A percentile compares a stretch with the other conserved stretches of the same genome.
phyloP scores from a whole-genome alignment of 2,888 invertebrate genomes.

The Caenorhabditis drosophilae region DNA sequence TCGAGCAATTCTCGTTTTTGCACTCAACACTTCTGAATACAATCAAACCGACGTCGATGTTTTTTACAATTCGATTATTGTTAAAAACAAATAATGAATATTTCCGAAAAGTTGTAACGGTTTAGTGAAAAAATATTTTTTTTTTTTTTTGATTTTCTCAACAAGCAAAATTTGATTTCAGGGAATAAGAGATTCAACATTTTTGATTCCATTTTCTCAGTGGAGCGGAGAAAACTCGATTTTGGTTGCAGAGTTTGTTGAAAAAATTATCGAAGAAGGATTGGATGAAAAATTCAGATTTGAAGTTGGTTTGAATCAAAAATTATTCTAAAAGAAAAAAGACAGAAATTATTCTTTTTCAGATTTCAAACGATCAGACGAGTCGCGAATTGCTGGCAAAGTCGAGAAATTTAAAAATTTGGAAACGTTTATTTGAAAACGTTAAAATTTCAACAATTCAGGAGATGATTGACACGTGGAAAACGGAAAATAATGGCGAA shows the following conservation, averaged over 20 bases:
- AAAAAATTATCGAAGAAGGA: no score
- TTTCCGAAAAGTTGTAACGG: not conserved
- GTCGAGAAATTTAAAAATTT: not conserved
- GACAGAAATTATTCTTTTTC: no score
- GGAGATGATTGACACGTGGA: conserved; percentile 27
- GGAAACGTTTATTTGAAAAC: not conserved
- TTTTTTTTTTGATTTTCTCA: no score
- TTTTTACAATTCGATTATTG: conserved; percentile 9
- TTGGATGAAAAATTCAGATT: no score
- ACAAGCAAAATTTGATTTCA: no score
- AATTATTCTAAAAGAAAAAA: no score
- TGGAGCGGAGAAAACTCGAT: no score
- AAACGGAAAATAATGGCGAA: conserved; percentile 20
- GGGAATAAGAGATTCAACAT: no score
- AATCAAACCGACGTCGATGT: conserved; percentile 1
- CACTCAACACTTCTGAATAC: conserved; percentile 3
- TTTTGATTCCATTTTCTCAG: not conserved
- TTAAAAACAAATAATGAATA: conserved; percentile 2
- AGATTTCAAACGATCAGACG: not conserved
- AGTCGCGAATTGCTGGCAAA: not conserved
- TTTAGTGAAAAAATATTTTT: not conserved
- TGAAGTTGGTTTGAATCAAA: no score
- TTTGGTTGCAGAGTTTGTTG: no score
- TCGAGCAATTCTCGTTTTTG: conserved; percentile 4
- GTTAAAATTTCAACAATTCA: not conserved